Base-by-base conservation (phyloP, 2,888 invertebrate genomes). In the Caenorhabditis plicata region DNA sequence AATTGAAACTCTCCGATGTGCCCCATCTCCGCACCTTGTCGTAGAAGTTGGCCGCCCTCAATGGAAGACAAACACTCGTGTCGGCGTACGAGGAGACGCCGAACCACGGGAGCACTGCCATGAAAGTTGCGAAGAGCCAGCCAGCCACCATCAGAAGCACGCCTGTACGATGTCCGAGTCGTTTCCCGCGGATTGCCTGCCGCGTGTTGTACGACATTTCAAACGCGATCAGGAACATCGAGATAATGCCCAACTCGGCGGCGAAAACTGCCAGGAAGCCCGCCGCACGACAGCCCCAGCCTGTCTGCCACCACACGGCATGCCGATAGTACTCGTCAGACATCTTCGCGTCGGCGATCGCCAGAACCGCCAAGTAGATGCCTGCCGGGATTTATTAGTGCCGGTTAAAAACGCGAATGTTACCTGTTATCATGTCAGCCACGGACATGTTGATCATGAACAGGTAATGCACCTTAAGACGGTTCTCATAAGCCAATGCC, bases 391-490 rank as follows among this genome's bases (percentile, higher is more conserved):
- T 20, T 7, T 15, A 15, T 36, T 9, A 36, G 5, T 36, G 8
- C 5, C 20, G 5, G 36, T 11, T 15, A 5, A 23, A 17, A 32
- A 13, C 9, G 4, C 4, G 2, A 47, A 11, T 31, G 41, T 15
- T 27, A 68, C 94, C 95, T 92, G 96, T 95, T 83, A 91, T 91
- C 83, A 96, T 91, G 84, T 96, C 95, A 0, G 95, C 94, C 0
- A 92, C 90, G 0, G 94, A 94, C 66, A 96, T 86, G 84, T 96
- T 96, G 82, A 93, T 92, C 54, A 96, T 95, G 57, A 95, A 87
- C 83, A 96, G 94, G 68, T 94, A 86, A 2, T 95, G 95, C 29
- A 95, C 93, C 83, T 94, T 93, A 87, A 95, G 90, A 20, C 73
- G 44, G 9, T 55, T 53, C 44, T 76, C 71, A 51, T 69, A 71